phyloP scores from a whole-genome alignment of 2,113 vertebrate genomes.

The Hemibagrus wyckioides region DNA sequence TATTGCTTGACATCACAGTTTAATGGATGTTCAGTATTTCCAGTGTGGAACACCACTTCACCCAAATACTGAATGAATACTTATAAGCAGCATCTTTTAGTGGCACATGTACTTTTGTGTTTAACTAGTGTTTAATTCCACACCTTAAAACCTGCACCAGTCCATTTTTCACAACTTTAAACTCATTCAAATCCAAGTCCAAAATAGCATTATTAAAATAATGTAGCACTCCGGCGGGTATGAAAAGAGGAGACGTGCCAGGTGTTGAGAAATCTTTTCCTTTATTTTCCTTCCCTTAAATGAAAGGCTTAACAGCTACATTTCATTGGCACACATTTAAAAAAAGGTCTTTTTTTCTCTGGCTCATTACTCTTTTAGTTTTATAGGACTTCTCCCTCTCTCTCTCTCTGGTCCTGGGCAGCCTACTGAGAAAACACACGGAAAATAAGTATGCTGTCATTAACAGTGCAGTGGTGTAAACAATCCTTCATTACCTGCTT shows the following conservation, averaged over 20 bases:
- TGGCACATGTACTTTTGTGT: background rate
- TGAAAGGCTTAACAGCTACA: background rate
- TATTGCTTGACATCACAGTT: background rate
- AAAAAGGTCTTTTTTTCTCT: background rate
- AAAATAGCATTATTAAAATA: background rate
- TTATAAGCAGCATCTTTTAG: background rate
- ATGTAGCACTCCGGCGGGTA: background rate
- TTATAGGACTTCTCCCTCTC: background rate
- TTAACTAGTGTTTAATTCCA: background rate
- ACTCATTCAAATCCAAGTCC: background rate
- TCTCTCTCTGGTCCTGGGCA: background rate
- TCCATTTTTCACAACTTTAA: background rate
- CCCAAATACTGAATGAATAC: background rate
- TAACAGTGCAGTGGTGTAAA: background rate
- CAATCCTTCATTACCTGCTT: background rate
- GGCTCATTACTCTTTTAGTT: background rate
- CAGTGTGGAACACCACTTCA: background rate
- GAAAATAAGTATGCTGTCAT: background rate
- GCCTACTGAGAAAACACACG: background rate
- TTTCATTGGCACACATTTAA: background rate
- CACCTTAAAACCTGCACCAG: background rate
- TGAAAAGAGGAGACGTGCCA: background rate
- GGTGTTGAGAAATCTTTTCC: background rate
- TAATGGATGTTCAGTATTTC: background rate
- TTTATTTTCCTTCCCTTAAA: background rate